Base-by-base conservation (phyloP, 1,140 invertebrate genomes). In the Drosophila malerkotliana region DNA sequence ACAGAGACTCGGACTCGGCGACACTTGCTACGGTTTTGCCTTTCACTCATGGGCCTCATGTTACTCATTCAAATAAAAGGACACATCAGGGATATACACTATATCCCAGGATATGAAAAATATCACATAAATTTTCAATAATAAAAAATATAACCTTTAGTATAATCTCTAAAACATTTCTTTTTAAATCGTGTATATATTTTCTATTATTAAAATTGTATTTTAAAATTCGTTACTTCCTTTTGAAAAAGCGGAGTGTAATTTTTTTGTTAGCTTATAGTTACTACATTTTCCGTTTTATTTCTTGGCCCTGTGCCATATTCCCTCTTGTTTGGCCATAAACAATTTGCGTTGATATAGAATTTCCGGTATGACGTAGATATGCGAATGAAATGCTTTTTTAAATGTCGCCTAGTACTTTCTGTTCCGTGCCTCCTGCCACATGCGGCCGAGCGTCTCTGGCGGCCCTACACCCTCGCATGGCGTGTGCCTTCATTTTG, bases 301-400 rank as follows among this genome's bases (percentile, higher is more conserved):
- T 6, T 24, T 24, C 15, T 47, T 47, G 44, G 15, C 44, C 18
- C 44, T 8, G 44, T 18, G 14, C 28, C 41, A n/a, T 30, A 48
- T 30, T 57, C n/a, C 34, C 26, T 39, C 58, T 41, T 53, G 37
- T 73, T 73, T 51, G 60, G 78, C 67, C 62, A 59, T 81, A 81
- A 81, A 72, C 78, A 63, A 81, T 81, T 81, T 72, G 66, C 72
- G 55, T 81, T 80, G 72, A 81, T 81, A 81, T 81, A 81, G 78
- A 81, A 81, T 81, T 77, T 81, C 78, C 66, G 79, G 72, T 72
- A 59, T 71, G 67, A 49, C 34, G 78, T 64, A 64, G 48, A 58
- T 69, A 69, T 82, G 64, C 68, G 62, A 61, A 57, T 75, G 55
- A 80, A 81, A 81, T 77, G 72, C 54, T 77, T 77, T 78, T 74